Percentiles rank a stretch among this genome's conserved stretches.
Conservation (phyloP, 2,888 invertebrate species). For the Patella pellucida region DNA sequence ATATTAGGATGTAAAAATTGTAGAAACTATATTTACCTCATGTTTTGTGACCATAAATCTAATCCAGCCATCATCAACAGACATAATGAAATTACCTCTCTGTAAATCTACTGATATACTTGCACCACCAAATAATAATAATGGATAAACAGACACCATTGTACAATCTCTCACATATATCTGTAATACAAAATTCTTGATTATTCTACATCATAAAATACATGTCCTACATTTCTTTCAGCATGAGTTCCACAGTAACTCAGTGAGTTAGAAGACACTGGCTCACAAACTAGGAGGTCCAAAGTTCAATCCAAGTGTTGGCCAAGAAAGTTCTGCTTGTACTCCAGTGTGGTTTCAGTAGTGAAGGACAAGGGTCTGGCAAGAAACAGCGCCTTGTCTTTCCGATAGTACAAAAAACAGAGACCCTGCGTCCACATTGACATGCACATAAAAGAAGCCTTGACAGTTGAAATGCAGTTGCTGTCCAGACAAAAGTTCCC, state of each 20-base stretch:
- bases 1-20: too few species aligned
- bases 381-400: too few species aligned
- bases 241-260: background rate
- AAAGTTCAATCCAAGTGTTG: background rate
- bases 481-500: too few species aligned
- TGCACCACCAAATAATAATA: conserved; percentile 64
- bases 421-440: too few species aligned
- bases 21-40: conserved; percentile 45
- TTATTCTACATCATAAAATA: background rate
- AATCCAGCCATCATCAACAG: conserved; percentile 68
- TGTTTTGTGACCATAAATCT: conserved; percentile 58
- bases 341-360: too few species aligned
- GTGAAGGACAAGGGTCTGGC: too few species aligned
- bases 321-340: too few species aligned
- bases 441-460: too few species aligned
- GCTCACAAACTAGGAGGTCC: background rate
- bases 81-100: conserved; percentile 60
- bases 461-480: too few species aligned
- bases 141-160: conserved; percentile 66
- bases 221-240: background rate
- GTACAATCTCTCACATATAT: conserved; percentile 66
- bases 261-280: background rate
- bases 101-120: conserved; percentile 60
- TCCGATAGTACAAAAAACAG: too few species aligned
- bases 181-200: conserved; percentile 37